A percentile compares a stretch with the other conserved stretches of the same genome.
Evolutionary conservation across 2,113 vertebrate species (phyloP).

Genomic region (Python bivittatus): DNA sequence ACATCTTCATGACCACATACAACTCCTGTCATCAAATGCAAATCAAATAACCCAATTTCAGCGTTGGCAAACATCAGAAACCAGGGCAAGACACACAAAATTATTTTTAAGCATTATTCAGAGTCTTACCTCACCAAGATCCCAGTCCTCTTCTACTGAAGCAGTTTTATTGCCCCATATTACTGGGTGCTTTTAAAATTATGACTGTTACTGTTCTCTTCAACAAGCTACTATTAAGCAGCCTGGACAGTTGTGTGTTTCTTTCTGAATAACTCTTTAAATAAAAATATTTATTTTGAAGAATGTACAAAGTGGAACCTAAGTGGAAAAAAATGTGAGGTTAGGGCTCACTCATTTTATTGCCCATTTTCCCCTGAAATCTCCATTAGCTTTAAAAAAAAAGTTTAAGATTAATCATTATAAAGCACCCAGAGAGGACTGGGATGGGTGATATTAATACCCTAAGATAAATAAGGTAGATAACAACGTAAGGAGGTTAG

Average conservation of each 20-base stretch:
- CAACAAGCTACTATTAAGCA: conserved; percentile 26
- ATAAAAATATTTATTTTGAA: conserved; percentile 33
- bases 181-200: background rate
- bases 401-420: conserved; percentile 38
- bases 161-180: background rate
- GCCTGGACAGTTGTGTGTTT: conserved; percentile 15
- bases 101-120: background rate
- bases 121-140: too few relatives aligned
- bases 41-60: background rate
- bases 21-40: background rate
- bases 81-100: background rate
- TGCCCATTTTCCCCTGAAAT: conserved; percentile 46
- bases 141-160: background rate
- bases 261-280: conserved; percentile 45
- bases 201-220: background rate
- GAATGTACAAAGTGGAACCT: conserved; percentile 44
- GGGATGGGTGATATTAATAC: conserved; percentile 48
- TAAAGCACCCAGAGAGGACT: conserved; percentile 10
- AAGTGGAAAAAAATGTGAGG: conserved; percentile 41
- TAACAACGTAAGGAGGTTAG: conserved; percentile 38
- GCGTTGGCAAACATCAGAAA: background rate
- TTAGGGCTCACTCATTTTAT: conserved; percentile 7
- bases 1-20: background rate
- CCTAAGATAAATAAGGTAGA: conserved; percentile 47
- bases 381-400: background rate